Evolutionary conservation across 2,888 invertebrate species (phyloP).

Genomic region (Eupithecia inturbata): DNA sequence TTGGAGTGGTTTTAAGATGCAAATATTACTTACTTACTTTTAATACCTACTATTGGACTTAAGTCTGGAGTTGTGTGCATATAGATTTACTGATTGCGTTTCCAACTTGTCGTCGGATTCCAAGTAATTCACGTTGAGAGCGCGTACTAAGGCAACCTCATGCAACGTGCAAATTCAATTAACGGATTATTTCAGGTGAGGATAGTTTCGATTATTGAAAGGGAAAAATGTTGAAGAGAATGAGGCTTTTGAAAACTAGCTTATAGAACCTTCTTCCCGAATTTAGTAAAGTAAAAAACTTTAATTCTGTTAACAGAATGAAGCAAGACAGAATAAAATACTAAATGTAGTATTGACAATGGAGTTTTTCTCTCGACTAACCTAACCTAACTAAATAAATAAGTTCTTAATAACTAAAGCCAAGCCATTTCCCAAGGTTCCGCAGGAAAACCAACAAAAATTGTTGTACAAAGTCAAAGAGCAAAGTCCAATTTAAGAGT

Average conservation of each 20-base stretch:
- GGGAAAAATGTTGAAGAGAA: background rate
- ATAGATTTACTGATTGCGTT: slow-evolving; percentile 19
- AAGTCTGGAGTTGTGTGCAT: slow-evolving; percentile 33
- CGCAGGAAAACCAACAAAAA: slow-evolving; percentile 58
- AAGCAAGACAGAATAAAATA: background rate
- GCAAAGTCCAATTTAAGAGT: slow-evolving; percentile 75
- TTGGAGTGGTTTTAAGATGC: slow-evolving; percentile 53
- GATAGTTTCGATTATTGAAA: background rate
- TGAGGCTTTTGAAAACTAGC: background rate
- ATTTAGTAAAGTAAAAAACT: background rate
- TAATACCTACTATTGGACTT: slow-evolving; percentile 44
- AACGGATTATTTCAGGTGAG: background rate
- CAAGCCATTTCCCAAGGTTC: slow-evolving; percentile 54
- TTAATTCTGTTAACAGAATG: no score
- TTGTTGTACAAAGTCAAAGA: slow-evolving; percentile 64
- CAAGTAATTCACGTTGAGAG: background rate
- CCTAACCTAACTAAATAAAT: slow-evolving; percentile 40
- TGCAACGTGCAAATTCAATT: background rate
- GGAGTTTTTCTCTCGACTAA: background rate
- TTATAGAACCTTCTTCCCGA: background rate
- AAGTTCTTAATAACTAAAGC: slow-evolving; percentile 62
- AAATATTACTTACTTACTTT: no score
- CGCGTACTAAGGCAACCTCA: background rate
- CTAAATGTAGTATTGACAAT: background rate
- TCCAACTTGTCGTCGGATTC: background rate